phyloP scores from a whole-genome alignment of 2,888 invertebrate genomes.

The Acanthoscelides obtectus region DNA sequence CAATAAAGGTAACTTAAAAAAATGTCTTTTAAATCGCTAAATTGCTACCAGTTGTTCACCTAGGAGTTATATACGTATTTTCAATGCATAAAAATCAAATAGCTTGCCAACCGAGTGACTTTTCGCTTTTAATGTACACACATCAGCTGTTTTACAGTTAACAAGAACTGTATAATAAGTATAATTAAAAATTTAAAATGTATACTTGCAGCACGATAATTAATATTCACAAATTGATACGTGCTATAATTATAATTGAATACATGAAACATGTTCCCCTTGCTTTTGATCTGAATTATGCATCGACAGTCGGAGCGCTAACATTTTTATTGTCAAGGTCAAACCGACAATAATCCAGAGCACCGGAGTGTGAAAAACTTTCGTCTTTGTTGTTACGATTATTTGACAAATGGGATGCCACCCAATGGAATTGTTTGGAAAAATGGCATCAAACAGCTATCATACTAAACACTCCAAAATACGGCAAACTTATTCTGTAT shows the following conservation, averaged over 20 bases:
- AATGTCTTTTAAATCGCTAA: too few relatives aligned
- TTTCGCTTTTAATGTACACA: background rate
- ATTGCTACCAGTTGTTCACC: too few relatives aligned
- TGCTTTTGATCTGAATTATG: constrained; percentile 20
- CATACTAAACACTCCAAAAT: too few relatives aligned
- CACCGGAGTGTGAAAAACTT: constrained; percentile 15
- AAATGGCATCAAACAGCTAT: background rate
- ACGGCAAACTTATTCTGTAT: too few relatives aligned
- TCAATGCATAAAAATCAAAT: too few relatives aligned
- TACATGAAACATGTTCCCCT: constrained; percentile 9
- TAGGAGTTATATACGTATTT: too few relatives aligned
- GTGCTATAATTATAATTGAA: background rate
- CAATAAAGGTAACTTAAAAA: too few relatives aligned
- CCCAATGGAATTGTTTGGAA: background rate
- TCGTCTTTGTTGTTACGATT: constrained; percentile 4
- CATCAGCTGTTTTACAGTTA: background rate
- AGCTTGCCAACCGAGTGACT: too few relatives aligned
- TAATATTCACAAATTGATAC: background rate
- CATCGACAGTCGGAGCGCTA: background rate
- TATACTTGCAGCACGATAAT: background rate
- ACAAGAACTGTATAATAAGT: background rate
- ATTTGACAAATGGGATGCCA: background rate
- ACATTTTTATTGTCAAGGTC: constrained; percentile 28
- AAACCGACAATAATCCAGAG: constrained; percentile 11
- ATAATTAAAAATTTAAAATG: background rate